Conservation (phyloP, 2,888 invertebrate species). For the Dynastes tityus region DNA sequence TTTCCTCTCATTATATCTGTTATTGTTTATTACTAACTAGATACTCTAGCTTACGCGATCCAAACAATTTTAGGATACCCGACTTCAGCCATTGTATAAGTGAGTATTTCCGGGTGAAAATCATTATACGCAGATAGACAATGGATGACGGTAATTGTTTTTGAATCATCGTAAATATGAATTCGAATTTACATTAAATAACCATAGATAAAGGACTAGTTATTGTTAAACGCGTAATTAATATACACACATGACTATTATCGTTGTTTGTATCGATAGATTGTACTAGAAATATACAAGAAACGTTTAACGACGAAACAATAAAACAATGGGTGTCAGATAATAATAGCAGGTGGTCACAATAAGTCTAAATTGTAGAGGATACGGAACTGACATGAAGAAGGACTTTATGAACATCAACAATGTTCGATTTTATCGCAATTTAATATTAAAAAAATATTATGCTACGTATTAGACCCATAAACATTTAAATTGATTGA, state of each 20-base stretch:
- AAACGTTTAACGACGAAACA: constrained; percentile 28
- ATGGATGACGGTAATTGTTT: constrained; percentile 36
- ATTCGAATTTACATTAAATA: constrained; percentile 40
- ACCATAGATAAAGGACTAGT: constrained; percentile 21
- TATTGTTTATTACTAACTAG: not conserved
- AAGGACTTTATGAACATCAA: not conserved
- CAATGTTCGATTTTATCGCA: too few relatives aligned
- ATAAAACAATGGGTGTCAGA: constrained; percentile 36
- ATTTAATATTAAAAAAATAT: too few relatives aligned
- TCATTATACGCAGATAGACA: constrained; percentile 24
- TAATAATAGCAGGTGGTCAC: constrained; percentile 9
- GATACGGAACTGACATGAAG: not conserved
- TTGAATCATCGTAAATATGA: constrained; percentile 41
- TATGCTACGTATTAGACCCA: too few relatives aligned
- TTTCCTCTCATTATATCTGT: constrained; percentile 1
- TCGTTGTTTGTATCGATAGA: constrained; percentile 15
- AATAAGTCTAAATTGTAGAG: constrained; percentile 10
- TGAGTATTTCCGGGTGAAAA: constrained; percentile 36
- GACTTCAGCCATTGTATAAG: constrained; percentile 3
- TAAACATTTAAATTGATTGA: too few relatives aligned
- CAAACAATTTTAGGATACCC: not conserved
- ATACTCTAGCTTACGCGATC: not conserved
- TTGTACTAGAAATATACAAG: constrained; percentile 11
- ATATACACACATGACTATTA: constrained; percentile 36
- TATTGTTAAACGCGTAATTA: constrained; percentile 33